phyloP scores from a whole-genome alignment of 2,113 vertebrate genomes.

The Lucifuga dentata region DNA sequence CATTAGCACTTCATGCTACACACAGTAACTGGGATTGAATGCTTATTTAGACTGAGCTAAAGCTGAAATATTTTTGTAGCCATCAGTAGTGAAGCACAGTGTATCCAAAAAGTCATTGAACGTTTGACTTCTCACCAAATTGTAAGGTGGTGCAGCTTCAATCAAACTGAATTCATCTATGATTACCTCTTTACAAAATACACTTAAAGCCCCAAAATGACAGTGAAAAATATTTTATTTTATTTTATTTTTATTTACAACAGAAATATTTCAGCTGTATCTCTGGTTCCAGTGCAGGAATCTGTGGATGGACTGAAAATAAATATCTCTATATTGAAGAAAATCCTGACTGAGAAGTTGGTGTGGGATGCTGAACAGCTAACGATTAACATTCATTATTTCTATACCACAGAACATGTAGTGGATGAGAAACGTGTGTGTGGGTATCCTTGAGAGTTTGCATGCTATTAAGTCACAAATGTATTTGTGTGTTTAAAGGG shows the following conservation, averaged over 20 bases:
- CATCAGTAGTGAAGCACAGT: background rate
- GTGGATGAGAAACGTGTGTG: background rate
- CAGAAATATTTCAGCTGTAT: too few species aligned
- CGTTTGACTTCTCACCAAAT: background rate
- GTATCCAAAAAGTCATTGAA: background rate
- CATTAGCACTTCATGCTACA: constrained; percentile 20
- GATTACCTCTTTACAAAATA: too few species aligned
- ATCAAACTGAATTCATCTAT: background rate
- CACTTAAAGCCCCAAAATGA: background rate
- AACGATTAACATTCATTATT: too few species aligned
- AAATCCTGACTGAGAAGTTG: too few species aligned
- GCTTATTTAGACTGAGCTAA: constrained; percentile 53
- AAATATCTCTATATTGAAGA: too few species aligned
- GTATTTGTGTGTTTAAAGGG: constrained; percentile 22
- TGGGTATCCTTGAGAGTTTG: background rate
- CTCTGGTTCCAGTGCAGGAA: too few species aligned
- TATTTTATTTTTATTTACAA: too few species aligned
- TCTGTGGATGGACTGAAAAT: too few species aligned
- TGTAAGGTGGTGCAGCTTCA: background rate
- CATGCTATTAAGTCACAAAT: background rate
- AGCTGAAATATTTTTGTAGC: constrained; percentile 49
- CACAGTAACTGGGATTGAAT: constrained; percentile 46
- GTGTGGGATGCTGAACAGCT: too few species aligned
- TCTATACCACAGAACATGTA: background rate
- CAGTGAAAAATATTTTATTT: background rate